These are phyloP conservation scores for Zonotrichia albicollis DNA, from an alignment of 2,797 vertebrate species.

Conservation along the genomic window DNA sequence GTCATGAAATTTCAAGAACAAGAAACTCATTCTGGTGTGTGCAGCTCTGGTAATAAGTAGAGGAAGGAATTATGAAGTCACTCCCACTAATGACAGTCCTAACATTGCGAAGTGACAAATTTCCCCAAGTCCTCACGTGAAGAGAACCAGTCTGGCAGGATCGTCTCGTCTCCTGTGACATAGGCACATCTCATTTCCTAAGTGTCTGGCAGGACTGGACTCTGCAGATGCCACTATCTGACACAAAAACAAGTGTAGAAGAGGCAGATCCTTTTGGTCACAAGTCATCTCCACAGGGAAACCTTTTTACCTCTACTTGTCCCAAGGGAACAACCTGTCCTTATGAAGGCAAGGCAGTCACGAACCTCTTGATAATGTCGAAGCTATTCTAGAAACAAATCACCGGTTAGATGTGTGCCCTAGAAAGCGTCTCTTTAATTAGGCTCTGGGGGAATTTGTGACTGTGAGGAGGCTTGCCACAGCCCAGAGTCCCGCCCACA, in stretches of 20 bases:
- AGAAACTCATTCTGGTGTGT: not conserved
- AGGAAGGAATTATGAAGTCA: not conserved
- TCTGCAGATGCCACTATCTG: not conserved
- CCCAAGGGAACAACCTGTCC: not conserved
- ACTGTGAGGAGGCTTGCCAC: not conserved
- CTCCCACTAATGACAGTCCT: slow-evolving; percentile 34
- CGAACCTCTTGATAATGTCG: not conserved
- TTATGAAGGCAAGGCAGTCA: not conserved
- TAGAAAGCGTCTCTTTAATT: slow-evolving; percentile 39
- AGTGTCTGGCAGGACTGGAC: not conserved
- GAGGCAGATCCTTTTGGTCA: not conserved
- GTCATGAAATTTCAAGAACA: not conserved
- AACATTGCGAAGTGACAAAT: not conserved
- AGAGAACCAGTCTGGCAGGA: not conserved
- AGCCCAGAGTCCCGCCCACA: not conserved
- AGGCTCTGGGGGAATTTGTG: not conserved
- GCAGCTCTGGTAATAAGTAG: not conserved
- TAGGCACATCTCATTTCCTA: not conserved
- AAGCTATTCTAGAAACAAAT: slow-evolving; percentile 36
- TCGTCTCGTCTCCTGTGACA: not conserved
- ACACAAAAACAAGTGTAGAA: not conserved
- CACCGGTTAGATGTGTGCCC: not conserved
- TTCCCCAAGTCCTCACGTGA: not conserved
- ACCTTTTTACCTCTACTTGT: not conserved
- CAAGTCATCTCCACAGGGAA: not conserved